Evolutionary conservation across 2,888 invertebrate species (phyloP).

Genomic region (Clusia tigrina): DNA sequence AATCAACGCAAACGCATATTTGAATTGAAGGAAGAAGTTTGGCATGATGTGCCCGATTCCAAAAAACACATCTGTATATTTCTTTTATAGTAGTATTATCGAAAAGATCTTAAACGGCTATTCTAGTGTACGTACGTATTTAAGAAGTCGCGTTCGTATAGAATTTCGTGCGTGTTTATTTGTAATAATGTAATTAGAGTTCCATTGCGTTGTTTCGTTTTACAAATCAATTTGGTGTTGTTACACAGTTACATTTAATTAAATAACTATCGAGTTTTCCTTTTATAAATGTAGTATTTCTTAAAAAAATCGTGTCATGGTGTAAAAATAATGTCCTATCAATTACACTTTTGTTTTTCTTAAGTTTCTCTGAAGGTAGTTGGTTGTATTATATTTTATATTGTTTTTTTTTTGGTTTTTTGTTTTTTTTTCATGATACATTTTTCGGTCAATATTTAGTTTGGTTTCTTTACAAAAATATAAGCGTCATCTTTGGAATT

Average conservation of each 20-base stretch:
- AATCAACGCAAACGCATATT: background rate
- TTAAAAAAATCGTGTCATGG: constrained; percentile 15
- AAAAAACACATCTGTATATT: background rate
- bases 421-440: constrained; percentile 7
- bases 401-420: constrained; percentile 13
- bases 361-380: constrained; percentile 6
- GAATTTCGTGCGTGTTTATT: background rate
- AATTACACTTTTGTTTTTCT: constrained; percentile 26
- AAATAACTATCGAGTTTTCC: background rate
- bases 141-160: constrained; percentile 5
- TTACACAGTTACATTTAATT: constrained; percentile 17
- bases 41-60: background rate
- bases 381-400: constrained; percentile 20
- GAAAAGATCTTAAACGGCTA: constrained; percentile 45
- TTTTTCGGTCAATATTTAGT: constrained; percentile 12
- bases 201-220: background rate
- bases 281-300: constrained; percentile 1
- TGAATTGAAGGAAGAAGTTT: background rate
- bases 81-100: too few species aligned
- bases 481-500: constrained; percentile 19
- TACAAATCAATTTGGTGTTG: background rate
- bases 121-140: constrained; percentile 9
- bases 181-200: background rate
- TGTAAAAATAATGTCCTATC: background rate
- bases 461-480: constrained; percentile 14